A percentile compares a stretch with the other conserved stretches of the same genome.
Conservation (phyloP, 2,113 vertebrate species). For the Apteryx mantelli region DNA sequence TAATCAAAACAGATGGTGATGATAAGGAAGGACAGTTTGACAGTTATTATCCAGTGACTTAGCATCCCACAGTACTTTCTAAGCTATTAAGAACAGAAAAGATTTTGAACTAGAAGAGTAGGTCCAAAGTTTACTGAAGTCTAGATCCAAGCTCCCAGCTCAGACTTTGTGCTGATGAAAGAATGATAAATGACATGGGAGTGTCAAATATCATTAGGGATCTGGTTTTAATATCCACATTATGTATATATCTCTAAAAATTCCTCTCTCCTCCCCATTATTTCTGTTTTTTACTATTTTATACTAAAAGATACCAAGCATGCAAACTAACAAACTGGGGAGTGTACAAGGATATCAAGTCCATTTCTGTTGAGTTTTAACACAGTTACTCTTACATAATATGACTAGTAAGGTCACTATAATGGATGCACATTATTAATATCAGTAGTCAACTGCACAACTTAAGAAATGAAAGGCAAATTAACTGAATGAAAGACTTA, state of each 20-base stretch:
- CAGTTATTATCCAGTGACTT: not conserved
- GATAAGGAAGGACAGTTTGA: not conserved
- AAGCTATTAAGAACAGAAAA: not conserved
- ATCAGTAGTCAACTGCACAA: not conserved
- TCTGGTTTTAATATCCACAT: not conserved
- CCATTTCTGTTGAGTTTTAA: not conserved
- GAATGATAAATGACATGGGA: not conserved
- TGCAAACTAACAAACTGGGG: not conserved
- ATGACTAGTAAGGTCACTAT: not conserved
- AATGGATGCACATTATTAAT: not conserved
- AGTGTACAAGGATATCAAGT: accelerated
- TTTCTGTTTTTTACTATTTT: not conserved
- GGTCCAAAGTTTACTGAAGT: not conserved
- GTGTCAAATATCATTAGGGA: not conserved
- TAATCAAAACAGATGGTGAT: not conserved
- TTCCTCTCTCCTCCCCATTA: not conserved
- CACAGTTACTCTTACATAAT: not conserved
- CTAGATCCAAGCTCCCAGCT: not conserved
- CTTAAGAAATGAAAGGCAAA: not conserved
- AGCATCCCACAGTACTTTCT: not conserved
- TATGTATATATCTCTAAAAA: not conserved
- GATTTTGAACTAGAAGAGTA: not conserved
- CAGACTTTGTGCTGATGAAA: not conserved
- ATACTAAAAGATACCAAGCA: not conserved
- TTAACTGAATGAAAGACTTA: not conserved